Evolutionary conservation across 2,797 vertebrate genomes (phyloP), one percentile per base, ranked within the genome.

Genomic region (Cyprinodon diabolis): DNA sequence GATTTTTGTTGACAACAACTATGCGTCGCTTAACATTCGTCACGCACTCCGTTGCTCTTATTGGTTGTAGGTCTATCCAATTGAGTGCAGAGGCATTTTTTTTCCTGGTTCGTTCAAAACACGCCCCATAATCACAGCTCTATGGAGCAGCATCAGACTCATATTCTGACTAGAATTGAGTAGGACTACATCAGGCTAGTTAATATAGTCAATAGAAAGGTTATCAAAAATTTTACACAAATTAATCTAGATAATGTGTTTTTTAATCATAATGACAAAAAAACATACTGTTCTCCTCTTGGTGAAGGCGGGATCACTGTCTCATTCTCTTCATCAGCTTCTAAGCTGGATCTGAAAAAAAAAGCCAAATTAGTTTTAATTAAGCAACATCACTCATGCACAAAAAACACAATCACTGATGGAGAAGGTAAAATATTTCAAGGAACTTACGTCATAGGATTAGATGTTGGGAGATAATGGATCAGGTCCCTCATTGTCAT

Each of bases 401-500:
- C 15, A 23, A 40, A 45, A 76, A 63, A 66, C 13, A 40, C 23
- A 3, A n/a, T 35, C 0, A 49, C 21, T 48, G 1, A 15, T 66
- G n/a, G 19, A 14, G 71, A 70, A 12, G 30, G 45, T 63, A n/a
- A 43, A 68, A 55, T 19, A 25, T 6, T 52, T 21, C 0, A 45
- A 86, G 37, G 76, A 19, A 75, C 96, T 95, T 95, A 99, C 98
- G 92, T 94, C 98, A 99, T 98, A n/a, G 98, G 98, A 92, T 98
- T 99, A 40, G 94, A 96, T 74, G 92, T 75, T 1, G 98, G 98
- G 2, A 99, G 89, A 79, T 98, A 99, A 86, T 96, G 97, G 88
- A 99, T 96, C 48, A 99, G 96, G 79, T 99, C 98, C 87, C 96
- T 96, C 98, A 99, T 99, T 35, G 96, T 97, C 98, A 99, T 99